Percentiles rank a stretch among this genome's conserved stretches.
These are phyloP conservation scores for Dorcus hopei DNA, from an alignment of 2,888 invertebrate species.

Conservation along the genomic window DNA sequence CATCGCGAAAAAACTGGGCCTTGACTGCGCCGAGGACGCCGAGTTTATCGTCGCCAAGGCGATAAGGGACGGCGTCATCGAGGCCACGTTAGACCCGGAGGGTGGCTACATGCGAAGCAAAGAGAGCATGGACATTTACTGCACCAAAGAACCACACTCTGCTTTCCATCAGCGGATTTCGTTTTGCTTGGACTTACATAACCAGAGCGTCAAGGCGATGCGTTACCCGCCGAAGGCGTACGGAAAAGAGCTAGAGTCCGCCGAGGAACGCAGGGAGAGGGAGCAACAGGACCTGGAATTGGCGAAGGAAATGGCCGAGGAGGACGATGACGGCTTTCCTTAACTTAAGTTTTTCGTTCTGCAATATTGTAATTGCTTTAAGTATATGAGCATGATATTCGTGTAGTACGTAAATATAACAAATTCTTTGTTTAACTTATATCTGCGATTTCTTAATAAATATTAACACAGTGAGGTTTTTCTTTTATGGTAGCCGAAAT, in stretches of 20 bases:
- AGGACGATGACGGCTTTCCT: constrained; percentile 90
- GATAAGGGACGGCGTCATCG: constrained; percentile 97
- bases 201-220: constrained; percentile 99
- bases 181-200: constrained; percentile 96
- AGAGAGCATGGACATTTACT: constrained; percentile 95
- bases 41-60: constrained; percentile 99
- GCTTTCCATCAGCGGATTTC: constrained; percentile 96
- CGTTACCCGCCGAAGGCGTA: constrained; percentile 98
- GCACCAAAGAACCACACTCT: constrained; percentile 91
- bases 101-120: constrained; percentile 96
- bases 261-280: constrained; percentile 91
- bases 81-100: constrained; percentile 94
- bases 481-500: too few relatives aligned
- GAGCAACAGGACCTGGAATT: constrained; percentile 98
- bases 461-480: too few relatives aligned
- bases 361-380: too few relatives aligned
- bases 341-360: constrained; percentile 31
- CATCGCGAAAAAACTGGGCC: constrained; percentile 88
- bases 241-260: constrained; percentile 96
- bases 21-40: constrained; percentile 96
- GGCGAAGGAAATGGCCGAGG: constrained; percentile 99
- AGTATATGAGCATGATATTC: too few relatives aligned
- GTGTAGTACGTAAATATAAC: too few relatives aligned
- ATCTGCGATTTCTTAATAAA: too few relatives aligned
- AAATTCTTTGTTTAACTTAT: too few relatives aligned